Conservation (phyloP, 1,140 invertebrate genomes). For the Thaumetopoea pityocampa region DNA sequence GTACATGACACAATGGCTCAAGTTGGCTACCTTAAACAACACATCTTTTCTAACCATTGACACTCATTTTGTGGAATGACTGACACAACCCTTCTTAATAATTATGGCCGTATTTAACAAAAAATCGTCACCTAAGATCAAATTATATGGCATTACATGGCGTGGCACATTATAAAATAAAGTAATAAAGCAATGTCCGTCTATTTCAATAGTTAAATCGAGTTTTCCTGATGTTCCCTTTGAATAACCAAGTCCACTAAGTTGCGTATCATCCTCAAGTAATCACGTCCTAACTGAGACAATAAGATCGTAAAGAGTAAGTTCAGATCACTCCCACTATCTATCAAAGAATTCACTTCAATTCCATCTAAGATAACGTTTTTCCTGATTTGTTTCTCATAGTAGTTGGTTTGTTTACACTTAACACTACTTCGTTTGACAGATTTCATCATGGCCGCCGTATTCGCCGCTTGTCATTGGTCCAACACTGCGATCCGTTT, state of each 20-base stretch:
- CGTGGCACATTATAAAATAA: slow-evolving; percentile 4
- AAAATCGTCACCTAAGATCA: slow-evolving; percentile 3
- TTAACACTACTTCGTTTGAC: slow-evolving; percentile 1
- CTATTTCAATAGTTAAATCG: background rate
- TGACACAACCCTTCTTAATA: background rate
- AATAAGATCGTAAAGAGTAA: background rate
- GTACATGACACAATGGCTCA: background rate
- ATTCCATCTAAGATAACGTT: background rate
- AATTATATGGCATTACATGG: slow-evolving; percentile 2
- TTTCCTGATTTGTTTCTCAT: background rate
- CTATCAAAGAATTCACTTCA: background rate
- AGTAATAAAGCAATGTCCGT: background rate
- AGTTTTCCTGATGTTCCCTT: slow-evolving; percentile 1
- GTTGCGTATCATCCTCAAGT: background rate
- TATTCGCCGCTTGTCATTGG: no score
- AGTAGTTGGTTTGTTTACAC: slow-evolving; percentile 6
- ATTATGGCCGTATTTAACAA: background rate
- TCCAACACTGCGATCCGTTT: no score
- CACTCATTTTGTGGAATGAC: background rate
- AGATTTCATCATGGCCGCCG: no score
- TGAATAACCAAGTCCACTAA: slow-evolving; percentile 1
- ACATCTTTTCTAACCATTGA: background rate
- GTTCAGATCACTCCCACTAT: slow-evolving; percentile 1
- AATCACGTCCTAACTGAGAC: background rate
- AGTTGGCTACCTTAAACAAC: background rate